Conservation (phyloP, 2,888 invertebrate species). For the Drosophila borborema region DNA sequence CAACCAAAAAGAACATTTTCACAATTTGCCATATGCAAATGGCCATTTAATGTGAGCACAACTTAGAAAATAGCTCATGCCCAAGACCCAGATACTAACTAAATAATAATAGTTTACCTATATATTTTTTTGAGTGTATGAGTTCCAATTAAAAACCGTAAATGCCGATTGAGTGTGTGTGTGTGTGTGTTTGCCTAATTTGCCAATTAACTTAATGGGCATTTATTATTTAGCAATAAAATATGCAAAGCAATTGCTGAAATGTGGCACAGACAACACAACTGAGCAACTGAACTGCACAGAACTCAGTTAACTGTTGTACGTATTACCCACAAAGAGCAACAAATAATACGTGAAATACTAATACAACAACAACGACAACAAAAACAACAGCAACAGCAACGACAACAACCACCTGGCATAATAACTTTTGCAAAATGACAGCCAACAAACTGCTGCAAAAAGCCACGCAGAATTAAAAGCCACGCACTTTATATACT, state of each 20-base stretch:
- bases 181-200: constrained; percentile 71
- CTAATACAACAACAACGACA: constrained; percentile 23
- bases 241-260: constrained; percentile 81
- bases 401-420: constrained; percentile 64
- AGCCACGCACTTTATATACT: constrained; percentile 35
- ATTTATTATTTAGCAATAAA: constrained; percentile 83
- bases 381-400: constrained; percentile 18
- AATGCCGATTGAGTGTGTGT: constrained; percentile 17
- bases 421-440: constrained; percentile 76
- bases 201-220: constrained; percentile 82
- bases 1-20: constrained; percentile 34
- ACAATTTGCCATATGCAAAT: constrained; percentile 64
- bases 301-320: constrained; percentile 69
- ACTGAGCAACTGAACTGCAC: constrained; percentile 28
- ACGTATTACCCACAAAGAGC: constrained; percentile 45
- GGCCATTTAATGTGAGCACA: constrained; percentile 30
- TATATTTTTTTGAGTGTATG: constrained; percentile 21
- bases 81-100: constrained; percentile 14
- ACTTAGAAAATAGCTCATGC: constrained; percentile 11
- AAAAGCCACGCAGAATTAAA: constrained; percentile 6
- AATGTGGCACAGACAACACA: constrained; percentile 66
- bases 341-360: constrained; percentile 35
- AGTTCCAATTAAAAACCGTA: constrained; percentile 69
- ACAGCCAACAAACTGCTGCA: constrained; percentile 63
- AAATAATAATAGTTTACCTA: background rate